Evolutionary conservation across 2,113 vertebrate species (phyloP).

Genomic region (western clawed frog (Xenopus tropicalis)): UCB_Xtro_10.0 CM004446.2:142411501-142412000

Average conservation of each 20-base stretch:
- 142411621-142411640: slow-evolving; percentile 47
- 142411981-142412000: slow-evolving; percentile 60
- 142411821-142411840: slow-evolving; percentile 58
- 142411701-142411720: slow-evolving; percentile 10
- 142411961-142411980: slow-evolving; percentile 57
- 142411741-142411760: slow-evolving; percentile 42
- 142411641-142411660: slow-evolving; percentile 42
- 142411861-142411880: slow-evolving; percentile 66
- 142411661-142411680: slow-evolving; percentile 5
- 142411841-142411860: slow-evolving; percentile 66
- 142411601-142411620: slow-evolving; percentile 35
- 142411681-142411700: not conserved
- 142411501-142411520: too few species aligned
- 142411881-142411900: slow-evolving; percentile 59
- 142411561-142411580: not conserved
- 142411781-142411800: slow-evolving; percentile 48
- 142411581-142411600: slow-evolving; percentile 6
- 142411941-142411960: slow-evolving; percentile 50
- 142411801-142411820: slow-evolving; percentile 61
- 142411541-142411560: too few species aligned
- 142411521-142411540: too few species aligned
- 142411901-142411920: slow-evolving; percentile 49
- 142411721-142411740: slow-evolving; percentile 37
- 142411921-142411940: slow-evolving; percentile 53
- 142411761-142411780: slow-evolving; percentile 25